Base-by-base conservation (phyloP, 2,888 invertebrate species). In the Acanthoscelides obtectus region DNA sequence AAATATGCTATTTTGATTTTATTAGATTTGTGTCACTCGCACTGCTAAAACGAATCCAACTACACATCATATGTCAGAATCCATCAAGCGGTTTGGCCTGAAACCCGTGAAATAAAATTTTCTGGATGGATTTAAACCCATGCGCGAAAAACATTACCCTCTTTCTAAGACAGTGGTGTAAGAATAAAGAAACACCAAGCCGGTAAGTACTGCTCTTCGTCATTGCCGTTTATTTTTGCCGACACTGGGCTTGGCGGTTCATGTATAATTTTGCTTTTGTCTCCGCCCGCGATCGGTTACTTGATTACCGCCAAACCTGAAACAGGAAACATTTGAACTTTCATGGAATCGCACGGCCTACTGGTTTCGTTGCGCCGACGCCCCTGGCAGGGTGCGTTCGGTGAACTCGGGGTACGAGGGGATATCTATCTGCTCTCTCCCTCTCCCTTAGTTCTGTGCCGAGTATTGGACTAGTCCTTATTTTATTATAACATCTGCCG, bases 401-500 rank as follows among this genome's bases (percentile, higher is more conserved):
- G 45, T 65, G 66, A 27, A 66, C 65, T 70, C 71, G 74, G 72
- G 74, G 74, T 76, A 74, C 72, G 72, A 76, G 74, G 74, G 74
- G 75, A 70, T 68, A 69, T 66, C 73, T 74, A 70, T 72, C 67
- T 72, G 67, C 72, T 74, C 72, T 72, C 74, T 74, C 74, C 72
- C 74, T 66, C 72, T 66, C 72, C 71, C 27, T 22, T 68, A 71
- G 64, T 68, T 68, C 71, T 64, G 74, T 76, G 74, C 75, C 75
- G 75, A 69, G 71, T 68, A 45, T 70, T 74, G 75, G 78, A 78
- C 78, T 78, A 79, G 79, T 79, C 78, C 79, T 79, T 78, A 80
- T 80, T 81, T 81, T 80, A 80, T 80, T 79, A 71, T 77, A 80
- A 79, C 80, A 81, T 79, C 81, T 80, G 80, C 80, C 78, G 76